Evolutionary conservation across 2,113 vertebrate genomes (phyloP).

Genomic region (Thalassarche chlororhynchos): DNA sequence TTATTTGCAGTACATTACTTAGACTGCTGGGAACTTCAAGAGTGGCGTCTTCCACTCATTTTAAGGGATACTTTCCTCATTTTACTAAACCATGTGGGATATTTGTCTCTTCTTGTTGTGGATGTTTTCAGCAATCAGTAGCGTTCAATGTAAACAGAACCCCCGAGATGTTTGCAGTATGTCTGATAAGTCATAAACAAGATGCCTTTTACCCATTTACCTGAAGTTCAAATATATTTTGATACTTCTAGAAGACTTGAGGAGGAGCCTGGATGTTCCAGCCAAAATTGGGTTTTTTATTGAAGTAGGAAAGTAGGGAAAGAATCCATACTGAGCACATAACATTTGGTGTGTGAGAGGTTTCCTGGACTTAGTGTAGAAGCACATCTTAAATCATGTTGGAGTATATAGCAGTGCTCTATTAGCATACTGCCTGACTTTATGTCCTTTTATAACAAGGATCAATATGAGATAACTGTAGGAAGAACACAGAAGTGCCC

Average conservation of each 20-base stretch:
- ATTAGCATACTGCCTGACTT: not conserved
- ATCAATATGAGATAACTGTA: not conserved
- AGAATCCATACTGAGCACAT: not conserved
- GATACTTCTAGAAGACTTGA: not conserved
- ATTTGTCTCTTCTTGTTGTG: not conserved
- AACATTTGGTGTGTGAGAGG: not conserved
- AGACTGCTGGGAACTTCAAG: not conserved
- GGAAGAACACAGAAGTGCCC: not conserved
- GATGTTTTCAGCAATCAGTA: not conserved
- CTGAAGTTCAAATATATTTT: not conserved
- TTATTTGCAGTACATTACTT: not conserved
- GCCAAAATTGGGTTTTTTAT: not conserved
- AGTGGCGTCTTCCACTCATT: not conserved
- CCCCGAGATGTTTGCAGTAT: not conserved
- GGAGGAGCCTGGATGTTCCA: not conserved
- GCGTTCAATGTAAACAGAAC: not conserved
- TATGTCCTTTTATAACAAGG: not conserved
- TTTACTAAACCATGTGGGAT: not conserved
- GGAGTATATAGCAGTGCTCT: not conserved
- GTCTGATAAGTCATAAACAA: not conserved
- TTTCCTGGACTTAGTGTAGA: not conserved
- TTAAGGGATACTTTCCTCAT: not conserved
- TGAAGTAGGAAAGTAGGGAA: not conserved
- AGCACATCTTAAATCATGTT: not conserved
- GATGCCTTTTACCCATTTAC: not conserved